Conservation (phyloP, 2,797 vertebrate species). For the Microhierax caerulescens region DNA sequence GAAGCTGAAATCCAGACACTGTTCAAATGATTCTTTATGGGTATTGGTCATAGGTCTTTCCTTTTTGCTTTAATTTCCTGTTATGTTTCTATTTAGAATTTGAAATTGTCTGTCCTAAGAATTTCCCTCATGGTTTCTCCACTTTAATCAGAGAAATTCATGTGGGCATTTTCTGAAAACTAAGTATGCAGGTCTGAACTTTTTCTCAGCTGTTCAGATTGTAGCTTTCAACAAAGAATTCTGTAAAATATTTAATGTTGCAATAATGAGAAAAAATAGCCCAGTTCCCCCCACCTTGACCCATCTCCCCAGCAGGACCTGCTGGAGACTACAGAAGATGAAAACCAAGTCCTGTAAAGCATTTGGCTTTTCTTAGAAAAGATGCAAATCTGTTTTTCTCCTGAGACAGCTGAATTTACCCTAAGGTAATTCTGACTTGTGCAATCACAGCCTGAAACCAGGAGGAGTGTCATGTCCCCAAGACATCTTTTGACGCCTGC, state of each 20-base stretch:
- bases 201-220: not conserved
- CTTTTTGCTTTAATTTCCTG: conserved; percentile 59
- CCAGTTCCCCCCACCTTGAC: not conserved
- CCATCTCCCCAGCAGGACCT: not conserved
- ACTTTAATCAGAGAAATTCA: conserved; percentile 39
- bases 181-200: not conserved
- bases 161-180: conserved; percentile 21
- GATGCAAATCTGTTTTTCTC: not conserved
- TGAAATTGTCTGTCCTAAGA: conserved; percentile 28
- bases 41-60: conserved; percentile 19
- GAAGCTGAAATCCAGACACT: conserved; percentile 39
- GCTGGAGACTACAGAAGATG: not conserved
- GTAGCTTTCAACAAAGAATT: conserved; percentile 17
- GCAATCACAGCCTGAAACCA: not conserved
- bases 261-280: not conserved
- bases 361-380: not conserved
- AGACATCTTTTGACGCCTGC: not conserved
- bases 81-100: conserved; percentile 31
- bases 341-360: not conserved
- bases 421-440: not conserved
- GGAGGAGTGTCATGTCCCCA: not conserved
- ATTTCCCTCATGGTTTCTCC: conserved; percentile 35
- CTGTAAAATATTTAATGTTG: not conserved
- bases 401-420: not conserved
- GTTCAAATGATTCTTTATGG: conserved; percentile 37